A percentile compares a stretch with the other conserved stretches of the same genome.
These are phyloP conservation scores for Myodes glareolus DNA, from an alignment of 2,113 vertebrate species.

Conservation along the genomic window DNA sequence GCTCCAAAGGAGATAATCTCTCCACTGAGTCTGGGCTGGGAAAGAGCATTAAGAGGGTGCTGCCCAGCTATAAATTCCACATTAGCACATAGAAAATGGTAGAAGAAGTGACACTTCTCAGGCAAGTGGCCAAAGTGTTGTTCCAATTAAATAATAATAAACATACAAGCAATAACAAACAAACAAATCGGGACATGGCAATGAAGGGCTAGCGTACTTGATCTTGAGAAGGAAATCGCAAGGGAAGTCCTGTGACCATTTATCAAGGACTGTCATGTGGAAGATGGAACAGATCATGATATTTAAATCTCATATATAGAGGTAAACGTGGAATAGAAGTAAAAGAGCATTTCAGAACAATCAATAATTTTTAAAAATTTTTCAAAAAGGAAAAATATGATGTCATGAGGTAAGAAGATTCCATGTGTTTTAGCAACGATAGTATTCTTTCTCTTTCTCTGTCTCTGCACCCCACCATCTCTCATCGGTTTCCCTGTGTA, in stretches of 20 bases:
- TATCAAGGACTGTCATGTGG: background rate
- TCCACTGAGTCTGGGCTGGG: background rate
- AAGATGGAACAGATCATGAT: background rate
- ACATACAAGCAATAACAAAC: background rate
- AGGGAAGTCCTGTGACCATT: background rate
- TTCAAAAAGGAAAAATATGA: background rate
- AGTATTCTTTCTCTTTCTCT: background rate
- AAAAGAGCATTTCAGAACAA: background rate
- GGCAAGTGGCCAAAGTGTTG: background rate
- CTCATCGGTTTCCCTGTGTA: background rate
- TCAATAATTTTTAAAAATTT: background rate
- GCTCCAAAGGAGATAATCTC: background rate
- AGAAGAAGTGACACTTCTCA: background rate
- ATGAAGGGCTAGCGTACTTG: fast-evolving
- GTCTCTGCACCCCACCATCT: background rate
- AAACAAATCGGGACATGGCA: background rate
- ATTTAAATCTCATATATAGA: background rate
- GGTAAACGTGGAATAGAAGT: background rate
- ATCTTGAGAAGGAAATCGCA: background rate
- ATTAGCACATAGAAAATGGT: background rate
- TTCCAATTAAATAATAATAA: background rate
- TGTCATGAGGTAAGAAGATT: background rate
- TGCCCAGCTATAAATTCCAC: background rate
- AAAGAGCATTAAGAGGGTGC: background rate
- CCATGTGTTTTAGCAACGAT: background rate